Evolutionary conservation across 2,888 invertebrate species (phyloP).

Genomic region (Phrixothrix hirtus): DNA sequence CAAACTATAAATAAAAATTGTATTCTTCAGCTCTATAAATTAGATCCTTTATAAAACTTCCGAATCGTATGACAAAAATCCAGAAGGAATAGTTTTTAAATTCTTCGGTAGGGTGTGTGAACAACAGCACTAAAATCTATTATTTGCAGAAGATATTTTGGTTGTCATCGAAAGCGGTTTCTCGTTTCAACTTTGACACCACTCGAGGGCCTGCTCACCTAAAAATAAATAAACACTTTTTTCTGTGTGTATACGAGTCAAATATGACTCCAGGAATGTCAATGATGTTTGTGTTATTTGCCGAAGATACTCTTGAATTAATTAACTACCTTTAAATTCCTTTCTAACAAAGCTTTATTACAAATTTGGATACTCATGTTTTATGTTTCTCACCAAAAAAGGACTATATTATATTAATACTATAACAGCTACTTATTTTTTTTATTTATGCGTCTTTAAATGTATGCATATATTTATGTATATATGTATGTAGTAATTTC

Average conservation of each 20-base stretch:
- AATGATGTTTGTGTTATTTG: slow-evolving; percentile 25
- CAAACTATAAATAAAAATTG: too few species aligned
- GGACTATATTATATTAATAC: too few species aligned
- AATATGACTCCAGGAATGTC: slow-evolving; percentile 26
- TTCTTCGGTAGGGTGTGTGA: slow-evolving; percentile 24
- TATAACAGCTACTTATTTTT: too few species aligned
- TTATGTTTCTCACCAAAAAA: neutral
- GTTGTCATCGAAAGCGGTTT: slow-evolving; percentile 26
- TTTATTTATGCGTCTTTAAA: too few species aligned
- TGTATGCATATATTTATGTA: too few species aligned
- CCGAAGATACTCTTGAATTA: slow-evolving; percentile 26
- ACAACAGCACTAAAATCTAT: slow-evolving; percentile 12
- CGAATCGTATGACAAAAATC: too few species aligned
- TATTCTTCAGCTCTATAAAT: too few species aligned
- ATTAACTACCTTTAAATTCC: slow-evolving; percentile 13
- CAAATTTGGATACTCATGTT: neutral
- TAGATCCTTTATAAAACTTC: too few species aligned
- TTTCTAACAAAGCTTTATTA: slow-evolving; percentile 3
- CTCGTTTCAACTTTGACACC: slow-evolving; percentile 29
- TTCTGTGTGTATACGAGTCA: slow-evolving; percentile 22
- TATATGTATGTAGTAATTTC: too few species aligned
- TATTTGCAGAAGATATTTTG: slow-evolving; percentile 29
- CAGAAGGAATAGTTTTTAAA: slow-evolving; percentile 10
- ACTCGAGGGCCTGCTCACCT: slow-evolving; percentile 18
- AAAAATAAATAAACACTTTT: slow-evolving; percentile 30